Base-by-base conservation (phyloP, 1,140 invertebrate species). In the Drosophila arizonae region DNA sequence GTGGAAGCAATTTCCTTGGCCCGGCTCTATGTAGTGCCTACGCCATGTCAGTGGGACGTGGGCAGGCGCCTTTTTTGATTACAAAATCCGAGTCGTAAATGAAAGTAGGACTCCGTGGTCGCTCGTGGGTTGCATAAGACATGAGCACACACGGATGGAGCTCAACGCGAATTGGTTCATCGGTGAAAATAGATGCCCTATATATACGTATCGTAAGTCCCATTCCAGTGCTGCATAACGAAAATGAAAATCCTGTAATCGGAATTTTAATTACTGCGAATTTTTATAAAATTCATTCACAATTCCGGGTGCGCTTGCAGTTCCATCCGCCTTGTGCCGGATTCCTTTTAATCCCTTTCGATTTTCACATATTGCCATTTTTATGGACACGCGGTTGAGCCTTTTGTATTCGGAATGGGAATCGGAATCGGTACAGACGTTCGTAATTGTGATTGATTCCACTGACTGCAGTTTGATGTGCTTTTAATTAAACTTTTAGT, bases 401-500 rank as follows among this genome's bases (percentile, higher is more conserved):
- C 4, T 45, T 9, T 24, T 24, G 21, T 24, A 24, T 24, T 24
- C 21, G 21, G 21, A 24, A 15, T 50, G n/a, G 13, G n/a, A 30
- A 45, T n/a, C n/a, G 3, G 28, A 4, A 30, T 10, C 33, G 2
- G 24, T 30, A 28, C 30, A 21, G 55, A 52, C 52, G 33, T 46
- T 55, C 64, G 51, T 79, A 88, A 79, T 84, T 88, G 84, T 88
- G 76, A 87, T 87, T 88, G 82, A 87, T 88, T 82, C 69, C 77
- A 30, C 48, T 70, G 77, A 71, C 77, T 77, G 78, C 76, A 77
- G 82, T 63, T 71, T 88, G 82, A 87, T 88, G 64, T 70, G 79
- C 55, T 84, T 87, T 88, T 88, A 87, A 87, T 88, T 87, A 88
- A 87, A 87, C 66, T 67, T 82, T 61, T 56, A 63, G 48, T 62